Conservation (phyloP, 2,113 vertebrate species). For the Gasterosteus nipponicus region DNA sequence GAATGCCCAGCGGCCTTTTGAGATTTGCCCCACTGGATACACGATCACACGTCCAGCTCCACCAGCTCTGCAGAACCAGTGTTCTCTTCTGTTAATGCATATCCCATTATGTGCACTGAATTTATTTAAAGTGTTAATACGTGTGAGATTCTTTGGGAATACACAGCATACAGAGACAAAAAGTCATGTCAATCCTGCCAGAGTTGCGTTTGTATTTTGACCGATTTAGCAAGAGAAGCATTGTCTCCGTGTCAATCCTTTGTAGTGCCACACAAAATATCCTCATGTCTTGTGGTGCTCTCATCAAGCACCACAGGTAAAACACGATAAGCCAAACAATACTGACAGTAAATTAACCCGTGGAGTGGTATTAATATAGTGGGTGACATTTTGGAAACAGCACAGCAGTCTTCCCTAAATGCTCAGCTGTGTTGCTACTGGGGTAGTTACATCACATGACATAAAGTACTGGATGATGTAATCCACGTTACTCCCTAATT, state of each 20-base stretch:
- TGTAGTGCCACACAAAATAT: constrained; percentile 34
- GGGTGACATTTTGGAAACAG: background rate
- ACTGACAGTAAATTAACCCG: constrained; percentile 14
- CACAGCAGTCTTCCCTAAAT: background rate
- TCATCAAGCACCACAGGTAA: constrained; percentile 37
- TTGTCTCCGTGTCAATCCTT: too few species aligned
- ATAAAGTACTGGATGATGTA: background rate
- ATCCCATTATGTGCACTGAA: background rate
- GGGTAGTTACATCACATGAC: background rate
- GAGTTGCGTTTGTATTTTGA: constrained; percentile 28
- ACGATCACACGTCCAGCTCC: background rate
- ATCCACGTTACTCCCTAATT: background rate
- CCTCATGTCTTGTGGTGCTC: background rate
- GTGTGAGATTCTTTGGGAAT: constrained; percentile 2
- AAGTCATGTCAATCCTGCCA: background rate
- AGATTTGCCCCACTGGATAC: constrained; percentile 7
- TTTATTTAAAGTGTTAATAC: background rate
- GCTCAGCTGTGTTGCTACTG: background rate
- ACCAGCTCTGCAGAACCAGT: background rate
- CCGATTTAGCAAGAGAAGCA: too few species aligned
- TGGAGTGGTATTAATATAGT: background rate
- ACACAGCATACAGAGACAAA: constrained; percentile 5
- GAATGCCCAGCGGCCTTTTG: constrained; percentile 26
- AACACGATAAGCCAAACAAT: background rate
- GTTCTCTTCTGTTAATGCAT: background rate